A percentile compares a stretch with the other conserved stretches of the same genome.
Evolutionary conservation across 2,888 invertebrate species (phyloP).

Genomic region (Cantharis rustica): DNA sequence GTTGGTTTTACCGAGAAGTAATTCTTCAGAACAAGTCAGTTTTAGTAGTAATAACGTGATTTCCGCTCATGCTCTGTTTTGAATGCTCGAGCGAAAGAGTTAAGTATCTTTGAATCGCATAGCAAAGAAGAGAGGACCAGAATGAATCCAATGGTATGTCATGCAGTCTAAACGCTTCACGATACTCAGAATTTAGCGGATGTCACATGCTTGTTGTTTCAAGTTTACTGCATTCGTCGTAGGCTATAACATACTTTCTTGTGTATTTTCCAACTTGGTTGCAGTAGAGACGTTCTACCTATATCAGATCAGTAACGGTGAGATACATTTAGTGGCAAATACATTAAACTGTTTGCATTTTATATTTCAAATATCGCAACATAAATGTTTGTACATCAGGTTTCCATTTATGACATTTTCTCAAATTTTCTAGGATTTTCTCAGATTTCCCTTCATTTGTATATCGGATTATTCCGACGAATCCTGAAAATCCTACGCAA

Average conservation of each 20-base stretch:
- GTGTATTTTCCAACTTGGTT: not conserved
- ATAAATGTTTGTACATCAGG: too few relatives aligned
- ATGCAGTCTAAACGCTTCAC: not conserved
- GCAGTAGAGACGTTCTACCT: not conserved
- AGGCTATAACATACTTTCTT: not conserved
- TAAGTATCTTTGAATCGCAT: not conserved
- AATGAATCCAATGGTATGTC: not conserved
- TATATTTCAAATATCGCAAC: not conserved
- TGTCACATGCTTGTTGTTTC: not conserved
- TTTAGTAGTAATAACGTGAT: not conserved
- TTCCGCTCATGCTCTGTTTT: not conserved
- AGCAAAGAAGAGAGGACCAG: not conserved
- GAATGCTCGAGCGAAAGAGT: not conserved
- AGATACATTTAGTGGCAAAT: not conserved
- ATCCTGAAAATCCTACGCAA: too few relatives aligned
- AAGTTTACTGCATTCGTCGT: not conserved
- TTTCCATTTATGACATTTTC: too few relatives aligned
- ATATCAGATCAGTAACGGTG: not conserved
- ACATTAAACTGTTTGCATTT: too few relatives aligned
- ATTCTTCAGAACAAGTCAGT: not conserved
- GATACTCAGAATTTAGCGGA: not conserved
- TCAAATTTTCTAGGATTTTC: too few relatives aligned
- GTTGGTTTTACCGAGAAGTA: not conserved
- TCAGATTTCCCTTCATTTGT: too few relatives aligned
- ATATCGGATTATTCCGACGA: too few relatives aligned